A percentile compares a stretch with the other conserved stretches of the same genome.
Evolutionary conservation across 2,888 invertebrate genomes (phyloP).

Genomic region (Cephus pulcher): DNA sequence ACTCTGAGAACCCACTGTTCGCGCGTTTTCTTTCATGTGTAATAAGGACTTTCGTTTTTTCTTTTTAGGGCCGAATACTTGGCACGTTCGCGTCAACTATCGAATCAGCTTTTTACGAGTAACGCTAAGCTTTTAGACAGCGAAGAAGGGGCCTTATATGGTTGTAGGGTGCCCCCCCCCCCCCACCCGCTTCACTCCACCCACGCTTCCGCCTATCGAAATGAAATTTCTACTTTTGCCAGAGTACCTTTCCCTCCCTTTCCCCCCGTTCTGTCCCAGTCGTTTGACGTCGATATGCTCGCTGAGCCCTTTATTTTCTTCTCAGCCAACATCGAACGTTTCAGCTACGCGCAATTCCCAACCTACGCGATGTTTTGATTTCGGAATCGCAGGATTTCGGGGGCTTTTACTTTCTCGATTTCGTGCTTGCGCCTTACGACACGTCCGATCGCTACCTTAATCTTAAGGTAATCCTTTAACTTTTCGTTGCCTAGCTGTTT

Average conservation of each 20-base stretch:
- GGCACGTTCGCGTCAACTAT: not conserved
- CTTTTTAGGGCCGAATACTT: not conserved
- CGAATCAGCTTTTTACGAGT: not conserved
- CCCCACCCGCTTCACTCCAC: too few relatives aligned
- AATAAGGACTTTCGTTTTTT: not conserved
- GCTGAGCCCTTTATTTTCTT: not conserved
- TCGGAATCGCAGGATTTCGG: not conserved
- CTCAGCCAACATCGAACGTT: not conserved
- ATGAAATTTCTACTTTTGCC: conserved; percentile 9
- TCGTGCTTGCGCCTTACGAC: not conserved
- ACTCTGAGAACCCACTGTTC: not conserved
- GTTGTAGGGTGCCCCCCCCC: not conserved
- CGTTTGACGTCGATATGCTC: conserved; percentile 1
- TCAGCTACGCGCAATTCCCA: not conserved
- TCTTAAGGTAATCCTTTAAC: not conserved
- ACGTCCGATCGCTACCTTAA: not conserved
- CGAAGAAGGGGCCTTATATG: not conserved
- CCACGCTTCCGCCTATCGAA: not conserved
- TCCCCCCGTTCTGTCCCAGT: not conserved
- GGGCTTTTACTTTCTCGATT: not conserved
- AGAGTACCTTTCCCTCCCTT: not conserved
- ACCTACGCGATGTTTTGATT: not conserved
- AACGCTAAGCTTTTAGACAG: not conserved
- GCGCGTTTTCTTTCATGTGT: not conserved
- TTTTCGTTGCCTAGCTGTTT: not conserved